phyloP scores from a whole-genome alignment of 2,797 vertebrate species.

The Dallia pectoralis region DNA sequence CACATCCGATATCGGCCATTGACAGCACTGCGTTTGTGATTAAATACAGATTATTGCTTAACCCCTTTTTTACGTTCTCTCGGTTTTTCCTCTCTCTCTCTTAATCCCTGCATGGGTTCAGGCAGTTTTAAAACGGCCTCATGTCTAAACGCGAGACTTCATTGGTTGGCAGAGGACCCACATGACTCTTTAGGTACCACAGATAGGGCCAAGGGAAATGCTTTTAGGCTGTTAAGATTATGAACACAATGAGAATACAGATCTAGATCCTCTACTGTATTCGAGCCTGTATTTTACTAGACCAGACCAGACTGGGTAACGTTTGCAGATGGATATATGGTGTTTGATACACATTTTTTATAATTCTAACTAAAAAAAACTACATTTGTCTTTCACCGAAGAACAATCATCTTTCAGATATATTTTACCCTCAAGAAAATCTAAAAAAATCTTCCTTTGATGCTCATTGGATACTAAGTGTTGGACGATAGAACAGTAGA shows the following conservation, averaged over 20 bases:
- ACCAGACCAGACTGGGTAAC: constrained; percentile 35
- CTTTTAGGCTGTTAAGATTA: constrained; percentile 57
- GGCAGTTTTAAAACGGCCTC: constrained; percentile 38
- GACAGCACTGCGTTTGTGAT: constrained; percentile 49
- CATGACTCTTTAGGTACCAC: constrained; percentile 31
- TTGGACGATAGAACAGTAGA: not conserved
- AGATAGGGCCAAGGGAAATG: constrained; percentile 18
- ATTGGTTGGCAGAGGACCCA: constrained; percentile 32
- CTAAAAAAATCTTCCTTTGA: not conserved
- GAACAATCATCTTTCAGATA: not conserved
- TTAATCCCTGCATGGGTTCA: constrained; percentile 64
- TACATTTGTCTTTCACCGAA: not conserved
- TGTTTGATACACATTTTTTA: not conserved
- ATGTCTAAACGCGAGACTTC: constrained; percentile 41
- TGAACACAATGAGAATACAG: constrained; percentile 43
- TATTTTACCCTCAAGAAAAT: not conserved
- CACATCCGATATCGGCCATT: constrained; percentile 16
- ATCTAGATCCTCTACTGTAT: constrained; percentile 37
- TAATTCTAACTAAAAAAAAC: not conserved
- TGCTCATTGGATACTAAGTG: not conserved
- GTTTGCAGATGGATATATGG: constrained; percentile 16
- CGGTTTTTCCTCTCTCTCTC: constrained; percentile 43
- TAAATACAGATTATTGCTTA: constrained; percentile 62
- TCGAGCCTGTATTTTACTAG: constrained; percentile 45
- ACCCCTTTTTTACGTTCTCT: constrained; percentile 19